These are phyloP conservation scores for Petrolisthes manimaculis DNA, from an alignment of 2,888 invertebrate genomes.

Conservation along the genomic window DNA sequence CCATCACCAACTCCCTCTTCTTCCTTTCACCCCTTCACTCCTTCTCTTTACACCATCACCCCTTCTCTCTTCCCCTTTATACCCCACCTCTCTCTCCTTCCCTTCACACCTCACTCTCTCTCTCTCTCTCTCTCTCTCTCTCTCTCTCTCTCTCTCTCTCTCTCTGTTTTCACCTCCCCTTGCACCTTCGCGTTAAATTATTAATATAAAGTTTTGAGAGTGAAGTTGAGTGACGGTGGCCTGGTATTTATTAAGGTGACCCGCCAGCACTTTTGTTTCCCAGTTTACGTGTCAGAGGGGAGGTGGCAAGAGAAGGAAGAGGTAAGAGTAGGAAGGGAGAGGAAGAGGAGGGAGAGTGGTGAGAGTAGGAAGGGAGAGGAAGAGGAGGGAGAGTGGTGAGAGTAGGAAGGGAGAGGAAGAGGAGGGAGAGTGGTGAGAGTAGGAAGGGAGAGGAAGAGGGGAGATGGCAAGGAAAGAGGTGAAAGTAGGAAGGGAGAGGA, in stretches of 20 bases:
- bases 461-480: no score
- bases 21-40: neutral
- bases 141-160: conserved; percentile 1
- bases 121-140: neutral
- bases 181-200: neutral
- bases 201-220: neutral
- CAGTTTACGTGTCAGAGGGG: no score
- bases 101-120: neutral
- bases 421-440: no score
- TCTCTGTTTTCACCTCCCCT: neutral
- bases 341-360: neutral
- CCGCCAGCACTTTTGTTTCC: no score
- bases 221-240: neutral
- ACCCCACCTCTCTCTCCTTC: neutral
- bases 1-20: neutral
- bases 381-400: neutral
- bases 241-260: no score
- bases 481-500: no score
- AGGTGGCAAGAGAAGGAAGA: neutral
- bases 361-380: neutral
- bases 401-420: no score
- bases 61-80: neutral
- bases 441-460: no score
- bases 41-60: neutral
- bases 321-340: neutral